Base-by-base conservation (phyloP, 2,888 invertebrate species). In the Opisthograptis luteolata region DNA sequence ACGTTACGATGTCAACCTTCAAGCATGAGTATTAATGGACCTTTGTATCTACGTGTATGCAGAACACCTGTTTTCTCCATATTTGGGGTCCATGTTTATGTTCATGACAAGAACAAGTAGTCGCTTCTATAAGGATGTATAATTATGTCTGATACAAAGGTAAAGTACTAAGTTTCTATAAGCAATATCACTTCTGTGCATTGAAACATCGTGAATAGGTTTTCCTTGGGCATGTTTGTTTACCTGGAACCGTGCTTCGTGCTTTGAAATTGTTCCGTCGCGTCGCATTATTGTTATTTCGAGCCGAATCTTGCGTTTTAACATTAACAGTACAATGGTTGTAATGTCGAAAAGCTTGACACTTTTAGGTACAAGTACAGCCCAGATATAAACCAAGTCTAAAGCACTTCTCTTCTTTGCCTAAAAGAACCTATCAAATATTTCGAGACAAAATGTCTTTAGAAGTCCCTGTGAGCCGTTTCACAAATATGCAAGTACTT, bases 21-120 rank as follows among this genome's bases (percentile, higher is more conserved):
- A 37, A 37, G 35, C 44, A 32, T 13, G 24, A 17, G 39, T 22
- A 40, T 43, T 47, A 51, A 47, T 49, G 44, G 32, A 27, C 19
- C 20, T 15, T 19, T 35, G 28, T 46, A 39, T n/a, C n/a, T n/a
- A 45, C 46, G 39, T 46, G 34, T 34, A 36, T 34, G 40, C 36
- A 32, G 31, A 39, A 49, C 60, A 60, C 60, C 62, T 62, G 62
- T 43, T 45, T 36, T 48, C 32, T 45, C 55, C 49, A 27, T 48
- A 47, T 55, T 51, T 53, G 30, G 49, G 49, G 46, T 35, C 49
- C 30, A 14, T 37, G 37, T 44, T 43, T 57, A 60, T 51, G 52
- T 34, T 48, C 45, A 42, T 45, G 34, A 37, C 46, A 47, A 41
- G 39, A 34, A 15, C 48, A 35, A 31, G 42, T 28, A 30, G 22